A percentile compares a stretch with the other conserved stretches of the same genome.
These are phyloP conservation scores for Podarcis siculus DNA, from an alignment of 2,797 vertebrate species.

Conservation along the genomic window DNA sequence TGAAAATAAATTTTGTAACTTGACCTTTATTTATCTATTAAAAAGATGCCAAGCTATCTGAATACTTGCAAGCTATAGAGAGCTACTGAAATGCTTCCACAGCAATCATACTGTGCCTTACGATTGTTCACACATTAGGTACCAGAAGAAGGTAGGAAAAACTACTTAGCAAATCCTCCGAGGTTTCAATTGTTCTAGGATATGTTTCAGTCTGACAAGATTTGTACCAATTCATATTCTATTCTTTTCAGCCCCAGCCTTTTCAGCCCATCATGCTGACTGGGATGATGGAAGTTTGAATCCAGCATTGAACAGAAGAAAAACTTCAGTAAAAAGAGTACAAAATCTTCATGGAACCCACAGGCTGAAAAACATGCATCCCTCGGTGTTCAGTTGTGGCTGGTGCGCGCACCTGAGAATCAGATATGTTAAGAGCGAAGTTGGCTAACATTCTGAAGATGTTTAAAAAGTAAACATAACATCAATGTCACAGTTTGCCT, in stretches of 20 bases:
- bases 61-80: neutral
- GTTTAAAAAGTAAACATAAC: neutral
- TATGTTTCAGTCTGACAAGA: neutral
- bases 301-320: neutral
- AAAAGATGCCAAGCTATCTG: neutral
- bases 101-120: neutral
- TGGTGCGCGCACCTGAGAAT: neutral
- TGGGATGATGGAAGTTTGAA: no score
- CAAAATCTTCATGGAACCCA: neutral
- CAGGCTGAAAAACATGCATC: neutral
- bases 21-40: neutral
- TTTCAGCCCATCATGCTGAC: neutral
- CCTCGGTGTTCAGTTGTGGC: neutral
- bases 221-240: neutral
- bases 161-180: neutral
- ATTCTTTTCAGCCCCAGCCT: neutral
- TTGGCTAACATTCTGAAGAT: neutral
- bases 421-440: neutral
- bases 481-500: neutral
- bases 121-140: neutral
- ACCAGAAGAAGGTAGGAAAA: neutral
- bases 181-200: neutral
- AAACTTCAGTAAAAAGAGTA: neutral
- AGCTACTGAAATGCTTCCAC: neutral
- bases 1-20: neutral